Conservation (phyloP, 2,113 vertebrate genomes). For the Silurus asotus region DNA sequence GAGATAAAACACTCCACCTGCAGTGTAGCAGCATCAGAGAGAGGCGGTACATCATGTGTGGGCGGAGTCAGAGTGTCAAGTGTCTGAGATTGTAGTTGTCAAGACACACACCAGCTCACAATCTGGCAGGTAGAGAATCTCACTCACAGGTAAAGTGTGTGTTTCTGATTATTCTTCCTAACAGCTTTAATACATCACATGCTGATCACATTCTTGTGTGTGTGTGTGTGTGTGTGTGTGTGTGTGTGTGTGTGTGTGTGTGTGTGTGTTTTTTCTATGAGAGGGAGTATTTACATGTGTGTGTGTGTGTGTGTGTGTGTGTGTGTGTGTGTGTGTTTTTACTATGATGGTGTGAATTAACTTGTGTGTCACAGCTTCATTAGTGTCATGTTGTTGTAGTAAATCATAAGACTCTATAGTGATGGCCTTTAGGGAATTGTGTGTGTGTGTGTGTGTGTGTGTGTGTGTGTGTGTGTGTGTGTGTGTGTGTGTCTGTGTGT, state of each 20-base stretch:
- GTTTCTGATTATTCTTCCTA: neutral
- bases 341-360: neutral
- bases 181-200: neutral
- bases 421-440: neutral
- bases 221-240: neutral
- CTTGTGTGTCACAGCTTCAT: neutral
- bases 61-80: constrained; percentile 10
- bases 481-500: neutral
- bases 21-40: too few species aligned
- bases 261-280: neutral
- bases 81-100: neutral
- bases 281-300: too few species aligned
- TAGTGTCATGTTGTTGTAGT: neutral
- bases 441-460: neutral
- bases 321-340: neutral
- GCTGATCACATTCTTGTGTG: neutral
- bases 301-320: neutral
- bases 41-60: neutral
- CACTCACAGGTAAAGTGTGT: constrained; percentile 26
- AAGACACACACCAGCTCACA: neutral
- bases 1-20: neutral
- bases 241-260: neutral
- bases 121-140: neutral
- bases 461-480: constrained; percentile 13
- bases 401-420: too few species aligned